phyloP scores from a whole-genome alignment of 2,888 invertebrate genomes.

The Gandaritis pyraliata region DNA sequence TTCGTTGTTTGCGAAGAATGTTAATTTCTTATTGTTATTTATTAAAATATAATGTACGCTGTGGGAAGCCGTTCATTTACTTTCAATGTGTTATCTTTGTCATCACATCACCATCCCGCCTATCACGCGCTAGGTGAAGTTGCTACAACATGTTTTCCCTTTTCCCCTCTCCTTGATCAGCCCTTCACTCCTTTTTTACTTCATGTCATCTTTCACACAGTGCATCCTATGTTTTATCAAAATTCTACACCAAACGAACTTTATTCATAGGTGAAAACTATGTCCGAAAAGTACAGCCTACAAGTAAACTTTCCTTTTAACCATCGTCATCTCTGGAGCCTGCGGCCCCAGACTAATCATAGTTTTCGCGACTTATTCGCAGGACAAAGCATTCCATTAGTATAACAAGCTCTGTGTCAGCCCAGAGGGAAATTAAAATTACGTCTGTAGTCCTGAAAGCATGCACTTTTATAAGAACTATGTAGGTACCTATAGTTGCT shows the following conservation, averaged over 20 bases:
- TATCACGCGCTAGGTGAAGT: too few species aligned
- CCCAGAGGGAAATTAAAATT: conserved; percentile 35
- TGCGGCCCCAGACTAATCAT: conserved; percentile 25
- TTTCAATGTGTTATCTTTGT: background rate
- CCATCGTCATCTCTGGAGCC: background rate
- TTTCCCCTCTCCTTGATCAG: too few species aligned
- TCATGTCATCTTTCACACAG: too few species aligned
- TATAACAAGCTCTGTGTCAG: conserved; percentile 16
- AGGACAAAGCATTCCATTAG: conserved; percentile 24
- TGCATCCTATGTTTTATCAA: too few species aligned
- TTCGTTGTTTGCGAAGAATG: conserved; percentile 25
- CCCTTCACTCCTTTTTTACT: too few species aligned
- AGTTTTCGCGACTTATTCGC: conserved; percentile 14
- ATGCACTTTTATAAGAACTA: background rate
- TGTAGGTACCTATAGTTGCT: background rate
- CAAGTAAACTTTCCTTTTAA: conserved; percentile 2
- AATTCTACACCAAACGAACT: too few species aligned
- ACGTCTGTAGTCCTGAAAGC: conserved; percentile 17
- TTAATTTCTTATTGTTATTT: conserved; percentile 20
- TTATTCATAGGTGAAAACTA: background rate
- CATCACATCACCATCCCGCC: too few species aligned
- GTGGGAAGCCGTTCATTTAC: background rate
- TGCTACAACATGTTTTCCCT: too few species aligned
- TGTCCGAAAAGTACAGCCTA: background rate
- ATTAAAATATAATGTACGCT: background rate